phyloP scores from a whole-genome alignment of 2,797 vertebrate species.

The Eulemur albifrons region DNA sequence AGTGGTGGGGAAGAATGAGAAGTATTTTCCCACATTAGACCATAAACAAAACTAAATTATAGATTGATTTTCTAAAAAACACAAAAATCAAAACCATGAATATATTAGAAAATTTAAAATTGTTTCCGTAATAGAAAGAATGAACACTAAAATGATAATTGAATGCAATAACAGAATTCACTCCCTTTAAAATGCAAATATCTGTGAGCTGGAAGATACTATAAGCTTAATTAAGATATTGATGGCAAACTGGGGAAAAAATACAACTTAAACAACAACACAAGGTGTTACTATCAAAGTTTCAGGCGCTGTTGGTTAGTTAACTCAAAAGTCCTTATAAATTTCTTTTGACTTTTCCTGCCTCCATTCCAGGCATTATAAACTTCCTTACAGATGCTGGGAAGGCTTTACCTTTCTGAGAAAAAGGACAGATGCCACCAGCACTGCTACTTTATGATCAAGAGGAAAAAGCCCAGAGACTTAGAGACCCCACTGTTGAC shows the following conservation, averaged over 20 bases:
- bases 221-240: neutral
- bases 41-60: neutral
- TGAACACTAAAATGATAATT: neutral
- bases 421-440: neutral
- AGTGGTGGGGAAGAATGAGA: neutral
- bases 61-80: neutral
- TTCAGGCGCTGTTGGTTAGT: neutral
- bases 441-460: neutral
- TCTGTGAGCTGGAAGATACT: neutral
- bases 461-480: neutral
- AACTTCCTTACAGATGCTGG: neutral
- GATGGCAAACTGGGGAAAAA: neutral
- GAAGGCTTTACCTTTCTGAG: neutral
- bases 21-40: neutral
- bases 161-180: neutral
- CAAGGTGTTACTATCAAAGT: neutral
- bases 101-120: neutral
- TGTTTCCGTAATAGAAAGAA: neutral
- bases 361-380: neutral
- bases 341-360: neutral
- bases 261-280: neutral
- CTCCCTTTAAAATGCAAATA: neutral
- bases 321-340: neutral
- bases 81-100: neutral
- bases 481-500: neutral